Evolutionary conservation across 2,113 vertebrate species (phyloP).

Genomic region (Caranx melampygus): DNA sequence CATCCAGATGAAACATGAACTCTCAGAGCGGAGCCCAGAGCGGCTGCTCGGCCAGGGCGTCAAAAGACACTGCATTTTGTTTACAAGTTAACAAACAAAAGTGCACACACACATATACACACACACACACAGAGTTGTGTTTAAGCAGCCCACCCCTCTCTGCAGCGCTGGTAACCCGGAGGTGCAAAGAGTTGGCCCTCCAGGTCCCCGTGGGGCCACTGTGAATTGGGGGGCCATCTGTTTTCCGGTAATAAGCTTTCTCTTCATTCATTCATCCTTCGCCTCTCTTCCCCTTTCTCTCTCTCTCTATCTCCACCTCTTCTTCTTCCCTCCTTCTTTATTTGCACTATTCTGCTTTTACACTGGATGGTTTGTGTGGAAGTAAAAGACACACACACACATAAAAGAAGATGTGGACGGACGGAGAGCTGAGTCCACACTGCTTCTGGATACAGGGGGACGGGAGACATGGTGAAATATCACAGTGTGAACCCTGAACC

Average conservation of each 20-base stretch:
- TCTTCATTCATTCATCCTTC: constrained; percentile 68
- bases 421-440: constrained; percentile 13
- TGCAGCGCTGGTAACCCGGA: constrained; percentile 74
- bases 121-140: constrained; percentile 66
- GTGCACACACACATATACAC: constrained; percentile 67
- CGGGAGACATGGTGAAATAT: constrained; percentile 70
- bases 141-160: constrained; percentile 76
- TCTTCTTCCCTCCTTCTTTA: constrained; percentile 20
- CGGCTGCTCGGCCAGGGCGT: constrained; percentile 66
- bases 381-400: not conserved
- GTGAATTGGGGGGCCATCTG: constrained; percentile 86
- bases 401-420: constrained; percentile 38
- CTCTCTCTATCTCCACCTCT: constrained; percentile 11
- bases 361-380: too few relatives aligned
- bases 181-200: constrained; percentile 83
- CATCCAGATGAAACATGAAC: too few relatives aligned
- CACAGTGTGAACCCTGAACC: constrained; percentile 73
- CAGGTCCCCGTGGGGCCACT: constrained; percentile 74
- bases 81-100: constrained; percentile 80
- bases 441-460: constrained; percentile 57
- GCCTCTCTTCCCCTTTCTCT: constrained; percentile 49
- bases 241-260: constrained; percentile 86
- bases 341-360: constrained; percentile 32
- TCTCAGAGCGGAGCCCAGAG: not conserved
- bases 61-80: constrained; percentile 77